Evolutionary conservation across 1,140 invertebrate species (phyloP).

Genomic region (Cydia pomonella): DNA sequence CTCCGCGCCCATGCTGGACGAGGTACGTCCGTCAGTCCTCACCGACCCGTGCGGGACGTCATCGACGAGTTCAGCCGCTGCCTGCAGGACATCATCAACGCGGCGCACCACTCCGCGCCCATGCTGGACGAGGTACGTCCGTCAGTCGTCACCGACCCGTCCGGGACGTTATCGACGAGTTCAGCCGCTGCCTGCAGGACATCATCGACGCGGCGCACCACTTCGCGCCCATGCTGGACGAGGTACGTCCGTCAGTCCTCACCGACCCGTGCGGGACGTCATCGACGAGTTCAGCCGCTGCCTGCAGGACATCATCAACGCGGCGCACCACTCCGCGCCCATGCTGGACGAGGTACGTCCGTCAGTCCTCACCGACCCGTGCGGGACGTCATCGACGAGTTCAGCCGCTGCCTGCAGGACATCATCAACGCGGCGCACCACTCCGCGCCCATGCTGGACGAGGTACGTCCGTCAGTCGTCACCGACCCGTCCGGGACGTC

Average conservation of each 20-base stretch:
- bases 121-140: too few species aligned
- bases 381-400: slow-evolving; percentile 94
- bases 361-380: too few species aligned
- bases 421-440: slow-evolving; percentile 87
- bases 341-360: too few species aligned
- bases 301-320: slow-evolving; percentile 94
- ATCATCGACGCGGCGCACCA: slow-evolving; percentile 87
- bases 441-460: slow-evolving; percentile 42
- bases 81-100: slow-evolving; percentile 94
- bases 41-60: slow-evolving; percentile 92
- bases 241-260: too few species aligned
- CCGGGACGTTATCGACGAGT: slow-evolving; percentile 94
- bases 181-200: slow-evolving; percentile 95
- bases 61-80: slow-evolving; percentile 97
- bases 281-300: slow-evolving; percentile 97
- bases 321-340: slow-evolving; percentile 58
- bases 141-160: slow-evolving; percentile 87
- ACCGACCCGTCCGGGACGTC: slow-evolving; percentile 89
- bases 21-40: too few species aligned
- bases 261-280: slow-evolving; percentile 92
- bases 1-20: slow-evolving; percentile 42
- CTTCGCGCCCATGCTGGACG: slow-evolving; percentile 42
- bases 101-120: slow-evolving; percentile 58
- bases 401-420: slow-evolving; percentile 95
- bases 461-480: too few species aligned